Base-by-base conservation (phyloP, 2,888 invertebrate species). In the Mesorhabditis belari region DNA sequence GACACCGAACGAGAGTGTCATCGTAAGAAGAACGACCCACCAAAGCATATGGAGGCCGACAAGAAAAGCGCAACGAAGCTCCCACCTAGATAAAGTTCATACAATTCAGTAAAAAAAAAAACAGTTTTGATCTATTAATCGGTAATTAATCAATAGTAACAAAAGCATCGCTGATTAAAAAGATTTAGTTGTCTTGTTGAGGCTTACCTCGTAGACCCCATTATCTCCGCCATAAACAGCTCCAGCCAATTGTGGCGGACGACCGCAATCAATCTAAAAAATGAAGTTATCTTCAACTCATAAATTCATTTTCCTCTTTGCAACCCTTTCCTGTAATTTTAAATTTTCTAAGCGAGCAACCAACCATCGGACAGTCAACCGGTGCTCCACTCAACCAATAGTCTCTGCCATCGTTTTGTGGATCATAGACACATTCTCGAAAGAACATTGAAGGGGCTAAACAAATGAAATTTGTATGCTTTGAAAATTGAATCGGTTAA, bases 341-440 rank as follows among this genome's bases (percentile, higher is more conserved):
- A 35, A 35, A 35, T 35, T 35, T 17, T 35, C 44, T n/a, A 35
- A 35, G 44, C n/a, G n/a, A 9, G 44, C 12, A 35, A 35, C 44
- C 44, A 17, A 35, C 62, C 21, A 64, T 61, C 1, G 67, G 63
- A 56, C 80, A 80, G 55, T 76, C 74, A 9, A 75, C 74, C 19
- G 64, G 57, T 3, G 74, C 72, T 5, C 81, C 81, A 4, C 74
- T 68, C 49, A 81, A 70, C 80, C 81, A 82, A 63, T 82, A 82
- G 49, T 78, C 77, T 5, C 73, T 61, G 77, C 84, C 79, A 58
- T 80, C 77, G n/a, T 71, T 88, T 83, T 90, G 90, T 0, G 93
- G 93, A 83, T 94, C 92, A 80, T 92, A 94, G 25, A 92, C 93
- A 82, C 95, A 95, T 81, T 95, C 93, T 64, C 94, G 87, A 82